Evolutionary conservation across 2,113 vertebrate genomes (phyloP), one percentile per base, ranked within the genome.

Genomic region (Aegithalos caudatus): DNA sequence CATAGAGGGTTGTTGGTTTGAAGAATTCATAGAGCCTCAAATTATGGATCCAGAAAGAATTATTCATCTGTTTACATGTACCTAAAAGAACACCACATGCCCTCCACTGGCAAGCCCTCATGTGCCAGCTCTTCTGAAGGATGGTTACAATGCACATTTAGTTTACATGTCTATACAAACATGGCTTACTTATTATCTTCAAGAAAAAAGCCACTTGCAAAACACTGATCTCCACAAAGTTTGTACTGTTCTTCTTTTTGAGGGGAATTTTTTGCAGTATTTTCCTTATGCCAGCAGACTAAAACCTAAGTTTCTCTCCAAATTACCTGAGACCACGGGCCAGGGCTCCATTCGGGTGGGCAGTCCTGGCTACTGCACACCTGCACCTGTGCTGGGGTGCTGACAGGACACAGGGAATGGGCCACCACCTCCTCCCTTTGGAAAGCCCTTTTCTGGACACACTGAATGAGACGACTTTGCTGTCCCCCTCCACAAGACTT

Each of bases 271-370:
- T 58, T 51, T 42, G 31, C 56, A 48, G 16, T 51, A 9, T 61
- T 94, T 86, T n/a, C 76, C 14, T 70, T 40, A 33, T 21, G 14
- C 11, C 73, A 78, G n/a, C 19, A 86, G 31, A 54, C 6, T 31
- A 33, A 82, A 71, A 31, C 1, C 0, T 7, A 50, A 12, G 7
- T 35, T 33, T 73, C 72, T 64, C 45, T 89, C 47, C 56, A 53
- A 1, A 14, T 97, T 97, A 99, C 99, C 99, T 99, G 99, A 60
- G 99, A 98, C 99, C 99, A 99, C 1, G 98, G 96, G 13, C 98
- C 98, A 0, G 95, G 96, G 96, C 97, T 99, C 99, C 99, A 99
- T 79, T 98, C 98, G 0, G 99, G 98, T 4, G 98, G 99, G 70
- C 99, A 99, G 90, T 98, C 96, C 27, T 98, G 98, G 48, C 92